phyloP scores from a whole-genome alignment of 2,113 vertebrate genomes.

The Tetrao urogallus region DNA sequence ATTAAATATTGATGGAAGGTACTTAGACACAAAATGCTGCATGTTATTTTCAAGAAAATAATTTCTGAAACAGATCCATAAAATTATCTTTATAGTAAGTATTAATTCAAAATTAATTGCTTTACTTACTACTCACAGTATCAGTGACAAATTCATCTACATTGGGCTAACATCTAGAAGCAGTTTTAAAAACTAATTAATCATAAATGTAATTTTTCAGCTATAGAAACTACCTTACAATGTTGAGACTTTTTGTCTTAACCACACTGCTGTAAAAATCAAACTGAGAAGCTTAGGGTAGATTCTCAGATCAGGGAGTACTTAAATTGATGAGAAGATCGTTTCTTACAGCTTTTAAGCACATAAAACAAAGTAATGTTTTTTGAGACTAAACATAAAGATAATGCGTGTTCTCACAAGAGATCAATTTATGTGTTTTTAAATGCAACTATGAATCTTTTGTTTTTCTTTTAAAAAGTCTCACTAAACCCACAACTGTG shows the following conservation, averaged over 20 bases:
- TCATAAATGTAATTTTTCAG: neutral
- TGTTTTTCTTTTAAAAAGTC: neutral
- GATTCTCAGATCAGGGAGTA: neutral
- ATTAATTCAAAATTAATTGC: neutral
- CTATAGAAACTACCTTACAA: neutral
- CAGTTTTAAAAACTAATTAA: neutral
- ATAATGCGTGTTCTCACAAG: neutral
- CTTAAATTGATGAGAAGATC: neutral
- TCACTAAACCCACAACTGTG: accelerated
- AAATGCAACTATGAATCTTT: neutral
- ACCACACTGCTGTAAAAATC: neutral
- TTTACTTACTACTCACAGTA: neutral
- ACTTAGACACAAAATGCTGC: neutral
- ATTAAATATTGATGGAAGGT: neutral
- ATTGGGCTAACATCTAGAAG: neutral
- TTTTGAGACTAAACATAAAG: neutral
- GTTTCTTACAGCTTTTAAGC: neutral
- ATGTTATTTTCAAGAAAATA: neutral
- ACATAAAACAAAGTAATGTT: neutral
- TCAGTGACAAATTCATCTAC: neutral
- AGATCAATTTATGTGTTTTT: neutral
- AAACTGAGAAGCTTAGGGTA: constrained; percentile 46
- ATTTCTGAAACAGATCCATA: neutral
- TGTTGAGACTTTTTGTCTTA: neutral
- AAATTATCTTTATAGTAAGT: neutral